phyloP scores from a whole-genome alignment of 2,113 vertebrate species.

The Pachyramphus minor region DNA sequence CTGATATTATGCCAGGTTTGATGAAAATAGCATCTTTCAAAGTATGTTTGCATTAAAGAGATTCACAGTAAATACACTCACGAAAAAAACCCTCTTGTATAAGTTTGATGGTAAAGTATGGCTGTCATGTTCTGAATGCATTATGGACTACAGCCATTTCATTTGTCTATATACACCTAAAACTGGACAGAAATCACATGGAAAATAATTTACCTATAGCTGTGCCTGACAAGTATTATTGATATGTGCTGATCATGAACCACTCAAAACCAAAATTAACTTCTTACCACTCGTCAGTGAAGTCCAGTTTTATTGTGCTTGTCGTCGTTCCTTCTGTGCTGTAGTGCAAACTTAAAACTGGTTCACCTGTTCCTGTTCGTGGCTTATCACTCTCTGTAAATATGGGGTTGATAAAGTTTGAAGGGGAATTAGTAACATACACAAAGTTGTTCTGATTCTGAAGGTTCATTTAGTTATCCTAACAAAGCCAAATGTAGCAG shows the following conservation, averaged over 20 bases:
- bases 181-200: not conserved
- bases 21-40: not conserved
- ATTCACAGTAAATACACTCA: not conserved
- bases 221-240: not conserved
- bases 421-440: slow-evolving; percentile 28
- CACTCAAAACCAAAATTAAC: not conserved
- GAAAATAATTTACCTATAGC: not conserved
- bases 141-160: not conserved
- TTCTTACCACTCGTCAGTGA: slow-evolving; percentile 96
- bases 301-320: slow-evolving; percentile 98
- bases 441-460: not conserved
- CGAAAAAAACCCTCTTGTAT: not conserved
- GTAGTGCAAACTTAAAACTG: slow-evolving; percentile 95
- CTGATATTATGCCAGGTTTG: not conserved
- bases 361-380: slow-evolving; percentile 83
- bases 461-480: not conserved
- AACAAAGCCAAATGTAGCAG: not conserved
- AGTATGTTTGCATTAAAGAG: not conserved
- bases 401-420: slow-evolving; percentile 63
- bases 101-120: not conserved
- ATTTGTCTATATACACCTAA: not conserved
- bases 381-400: slow-evolving; percentile 84
- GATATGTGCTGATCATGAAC: not conserved
- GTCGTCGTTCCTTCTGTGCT: slow-evolving; percentile 97
- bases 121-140: not conserved